Base-by-base conservation (phyloP, 2,888 invertebrate species). In the Anodontia alba region DNA sequence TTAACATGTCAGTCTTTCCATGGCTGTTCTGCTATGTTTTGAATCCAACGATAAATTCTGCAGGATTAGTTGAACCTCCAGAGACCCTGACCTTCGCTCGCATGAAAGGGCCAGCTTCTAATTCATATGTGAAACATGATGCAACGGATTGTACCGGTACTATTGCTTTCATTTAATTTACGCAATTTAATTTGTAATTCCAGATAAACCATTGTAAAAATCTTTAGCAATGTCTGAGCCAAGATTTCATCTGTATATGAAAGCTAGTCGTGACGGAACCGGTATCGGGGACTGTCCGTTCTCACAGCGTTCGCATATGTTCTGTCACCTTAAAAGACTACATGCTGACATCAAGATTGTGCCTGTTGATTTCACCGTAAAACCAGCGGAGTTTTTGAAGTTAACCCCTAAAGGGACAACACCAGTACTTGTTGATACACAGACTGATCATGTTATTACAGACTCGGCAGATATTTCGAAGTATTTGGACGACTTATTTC, bases 251-350 rank as follows among this genome's bases (percentile, higher is more conserved):
- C 74, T 90, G 31, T 88, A 84, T 78, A 86, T 90, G 10, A 90
- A 90, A 71, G 88, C 89, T 15, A 88, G 87, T 10, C 82, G 86
- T 62, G 88, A 88, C 71, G 89, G 88, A 1, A 73, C 71, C 38
- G 79, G 83, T 70, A 54, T 89, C 15, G 90, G 90, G 0, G 90
- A 90, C 68, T 90, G 90, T 74, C 90, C 90, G 10, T 90, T 90
- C 77, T 88, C 87, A 29, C 88, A 88, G 68, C 68, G 86, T 23
- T 87, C 75, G 0, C 68, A 77, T 46, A 89, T 90, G 88, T 87
- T 77, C 57, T 71, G 83, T 10, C 54, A 68, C n/a, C 43, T 90
- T 57, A 88, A 87, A 66, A 66, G 87, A 0, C 79, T 79, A 0
- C 38, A 75, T 0, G 68, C 80, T 7, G 77, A 84, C 17, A 33